Evolutionary conservation across 2,797 vertebrate genomes (phyloP), one percentile per base, ranked within the genome.

Genomic region (Trematomus bernacchii): DNA sequence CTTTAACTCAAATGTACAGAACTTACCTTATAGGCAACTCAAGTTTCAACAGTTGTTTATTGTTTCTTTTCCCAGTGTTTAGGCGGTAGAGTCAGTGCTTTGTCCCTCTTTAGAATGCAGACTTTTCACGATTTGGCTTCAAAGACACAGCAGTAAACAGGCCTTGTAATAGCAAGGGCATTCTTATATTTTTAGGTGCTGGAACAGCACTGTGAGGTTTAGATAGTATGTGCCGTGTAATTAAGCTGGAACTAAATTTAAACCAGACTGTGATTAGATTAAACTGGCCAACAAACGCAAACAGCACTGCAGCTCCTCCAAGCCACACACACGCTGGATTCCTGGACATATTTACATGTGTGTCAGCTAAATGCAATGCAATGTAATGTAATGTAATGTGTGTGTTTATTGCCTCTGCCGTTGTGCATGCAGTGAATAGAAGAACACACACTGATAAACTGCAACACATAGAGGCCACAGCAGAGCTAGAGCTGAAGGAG

Each of bases 161-260:
- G 50, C n/a, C 76, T 76, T 50, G 72, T 74, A 75, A 85, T 76
- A 73, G 66, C 53, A 43, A 68, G 54, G 64, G 46, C 66, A 40
- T 87, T 75, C 69, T 89, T 82, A 71, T 82, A 74, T 80, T 83
- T 85, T 81, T 63, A 73, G 83, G 66, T 7, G 58, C 66, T 66
- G 79, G 75, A 87, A 87, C 81, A 82, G 83, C 59, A 19, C 59
- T 40, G 67, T 76, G 85, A 85, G 87, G 77, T 89, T 82, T 60
- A 52, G 83, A 66, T 74, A 78, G 75, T 61, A 64, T 64, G 85
- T 76, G 83, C 73, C 37, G 66, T 92, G 83, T 88, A 90, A 90
- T 91, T 88, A 89, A 83, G 54, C 61, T 79, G 61, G 40, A 76
- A 47, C 84, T 90, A 87, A 86, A 90, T 82, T 87, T 84, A 88